Evolutionary conservation across 1,140 invertebrate genomes (phyloP).

Genomic region (Carcinoscorpius rotundicauda): DNA sequence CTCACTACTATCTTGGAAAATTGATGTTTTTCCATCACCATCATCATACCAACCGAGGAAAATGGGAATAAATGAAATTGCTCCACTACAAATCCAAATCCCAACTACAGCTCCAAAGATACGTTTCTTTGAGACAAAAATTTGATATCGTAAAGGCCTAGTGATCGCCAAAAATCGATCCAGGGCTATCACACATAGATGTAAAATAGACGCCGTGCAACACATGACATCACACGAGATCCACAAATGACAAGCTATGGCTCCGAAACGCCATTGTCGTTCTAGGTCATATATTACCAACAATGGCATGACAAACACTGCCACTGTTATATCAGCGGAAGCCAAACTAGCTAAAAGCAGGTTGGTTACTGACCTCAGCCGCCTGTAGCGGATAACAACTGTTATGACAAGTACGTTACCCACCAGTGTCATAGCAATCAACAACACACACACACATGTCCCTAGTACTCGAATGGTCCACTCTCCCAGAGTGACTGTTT

Average conservation of each 20-base stretch:
- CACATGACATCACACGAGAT: constrained; percentile 37
- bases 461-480: too few species aligned
- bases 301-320: constrained; percentile 59
- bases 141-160: constrained; percentile 75
- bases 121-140: constrained; percentile 66
- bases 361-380: constrained; percentile 50
- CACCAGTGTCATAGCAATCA: constrained; percentile 47
- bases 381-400: constrained; percentile 72
- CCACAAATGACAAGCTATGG: constrained; percentile 59
- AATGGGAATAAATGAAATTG: constrained; percentile 75
- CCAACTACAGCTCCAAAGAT: constrained; percentile 71
- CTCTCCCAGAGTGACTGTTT: too few species aligned
- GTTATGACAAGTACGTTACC: constrained; percentile 77
- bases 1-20: constrained; percentile 33
- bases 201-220: constrained; percentile 74
- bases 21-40: constrained; percentile 32
- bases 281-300: constrained; percentile 59
- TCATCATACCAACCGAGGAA: constrained; percentile 67
- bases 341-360: constrained; percentile 83
- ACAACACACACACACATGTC: background rate
- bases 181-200: constrained; percentile 78
- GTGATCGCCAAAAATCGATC: constrained; percentile 76
- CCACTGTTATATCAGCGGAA: constrained; percentile 60
- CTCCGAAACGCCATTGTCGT: constrained; percentile 71
- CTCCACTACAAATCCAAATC: constrained; percentile 81